These are phyloP conservation scores for Xylota sylvarum DNA, from an alignment of 2,888 invertebrate genomes.

Conservation along the genomic window DNA sequence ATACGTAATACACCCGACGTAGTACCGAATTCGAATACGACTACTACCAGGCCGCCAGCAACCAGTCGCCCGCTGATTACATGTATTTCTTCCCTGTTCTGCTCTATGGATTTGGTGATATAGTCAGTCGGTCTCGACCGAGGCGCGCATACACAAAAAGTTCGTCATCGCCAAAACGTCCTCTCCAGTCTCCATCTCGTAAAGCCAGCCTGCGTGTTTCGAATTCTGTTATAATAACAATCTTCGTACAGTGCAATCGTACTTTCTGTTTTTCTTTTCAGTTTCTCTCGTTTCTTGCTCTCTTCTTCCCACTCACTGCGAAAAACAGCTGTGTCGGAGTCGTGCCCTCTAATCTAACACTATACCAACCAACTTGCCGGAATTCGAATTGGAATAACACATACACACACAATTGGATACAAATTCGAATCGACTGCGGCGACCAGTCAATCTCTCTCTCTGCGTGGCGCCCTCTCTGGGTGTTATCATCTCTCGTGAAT, in stretches of 20 bases:
- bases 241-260: conserved; percentile 59
- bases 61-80: conserved; percentile 58
- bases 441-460: conserved; percentile 2
- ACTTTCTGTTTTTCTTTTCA: conserved; percentile 62
- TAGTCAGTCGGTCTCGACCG: conserved; percentile 63
- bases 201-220: conserved; percentile 19
- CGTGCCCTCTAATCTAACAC: conserved; percentile 73
- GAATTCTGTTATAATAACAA: conserved; percentile 58
- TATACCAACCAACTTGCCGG: conserved; percentile 51
- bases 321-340: conserved; percentile 75
- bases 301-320: conserved; percentile 39
- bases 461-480: conserved; percentile 3
- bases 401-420: conserved; percentile 57
- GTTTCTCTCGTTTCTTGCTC: conserved; percentile 29
- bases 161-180: conserved; percentile 56
- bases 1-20: conserved; percentile 75
- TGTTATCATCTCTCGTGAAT: not conserved
- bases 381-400: conserved; percentile 67
- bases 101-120: conserved; percentile 58
- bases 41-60: conserved; percentile 70
- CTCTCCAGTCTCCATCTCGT: not conserved
- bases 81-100: conserved; percentile 62
- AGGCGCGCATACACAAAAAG: conserved; percentile 59
- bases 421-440: conserved; percentile 46
- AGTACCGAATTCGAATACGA: conserved; percentile 68